Percentiles rank a stretch among this genome's conserved stretches.
Evolutionary conservation across 2,888 invertebrate species (phyloP).

Genomic region (Cephus runcator): DNA sequence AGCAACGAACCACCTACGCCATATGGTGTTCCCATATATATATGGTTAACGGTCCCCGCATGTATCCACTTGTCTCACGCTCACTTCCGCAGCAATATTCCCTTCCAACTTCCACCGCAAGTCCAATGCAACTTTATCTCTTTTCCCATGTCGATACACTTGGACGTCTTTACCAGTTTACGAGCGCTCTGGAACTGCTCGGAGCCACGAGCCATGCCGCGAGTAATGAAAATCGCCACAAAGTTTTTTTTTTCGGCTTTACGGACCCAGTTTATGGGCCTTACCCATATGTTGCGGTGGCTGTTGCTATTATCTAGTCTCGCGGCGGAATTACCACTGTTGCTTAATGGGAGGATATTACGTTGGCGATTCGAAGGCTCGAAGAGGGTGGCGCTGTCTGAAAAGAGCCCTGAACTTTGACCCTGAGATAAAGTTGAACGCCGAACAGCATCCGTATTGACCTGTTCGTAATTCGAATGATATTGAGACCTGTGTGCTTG

Average conservation of each 20-base stretch:
- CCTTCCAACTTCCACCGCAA: slow-evolving; percentile 6
- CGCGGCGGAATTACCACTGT: slow-evolving; percentile 8
- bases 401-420: not conserved
- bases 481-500: not conserved
- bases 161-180: not conserved
- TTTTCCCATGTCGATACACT: not conserved
- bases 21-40: slow-evolving; percentile 32
- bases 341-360: not conserved
- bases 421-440: not conserved
- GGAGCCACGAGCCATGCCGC: not conserved
- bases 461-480: not conserved
- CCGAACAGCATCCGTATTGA: not conserved
- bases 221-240: not conserved
- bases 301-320: slow-evolving; percentile 43
- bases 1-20: slow-evolving; percentile 26
- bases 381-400: not conserved
- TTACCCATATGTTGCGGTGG: slow-evolving; percentile 28
- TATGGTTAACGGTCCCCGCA: slow-evolving; percentile 24
- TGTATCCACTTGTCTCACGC: not conserved
- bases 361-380: not conserved
- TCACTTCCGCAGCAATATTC: slow-evolving; percentile 2
- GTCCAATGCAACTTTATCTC: not conserved
- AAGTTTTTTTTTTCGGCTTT: slow-evolving; percentile 32
- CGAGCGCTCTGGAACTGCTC: not conserved
- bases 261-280: slow-evolving; percentile 35